phyloP scores from a whole-genome alignment of 2,797 vertebrate species.

The Bovichtus variegatus region DNA sequence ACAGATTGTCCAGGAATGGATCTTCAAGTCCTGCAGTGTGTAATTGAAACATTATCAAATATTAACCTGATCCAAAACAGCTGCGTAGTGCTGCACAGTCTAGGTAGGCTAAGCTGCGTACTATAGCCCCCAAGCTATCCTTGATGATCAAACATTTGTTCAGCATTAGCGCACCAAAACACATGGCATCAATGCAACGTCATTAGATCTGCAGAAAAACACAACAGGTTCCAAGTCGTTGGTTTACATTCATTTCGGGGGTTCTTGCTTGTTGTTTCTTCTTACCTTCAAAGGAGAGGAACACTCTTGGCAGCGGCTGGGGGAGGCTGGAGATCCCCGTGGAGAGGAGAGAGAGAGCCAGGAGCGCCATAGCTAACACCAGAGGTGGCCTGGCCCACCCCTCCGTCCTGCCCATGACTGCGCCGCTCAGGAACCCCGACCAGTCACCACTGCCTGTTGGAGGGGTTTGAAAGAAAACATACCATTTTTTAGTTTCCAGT shows the following conservation, averaged over 20 bases:
- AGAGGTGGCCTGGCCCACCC: slow-evolving; percentile 70
- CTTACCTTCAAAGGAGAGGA: slow-evolving; percentile 87
- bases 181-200: slow-evolving; percentile 21
- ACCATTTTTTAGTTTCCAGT: too few relatives aligned
- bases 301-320: slow-evolving; percentile 83
- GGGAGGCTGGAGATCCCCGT: slow-evolving; percentile 65
- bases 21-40: not conserved
- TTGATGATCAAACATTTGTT: slow-evolving; percentile 45
- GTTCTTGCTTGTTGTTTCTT: slow-evolving; percentile 23
- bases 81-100: not conserved
- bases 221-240: slow-evolving; percentile 12
- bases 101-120: not conserved
- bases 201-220: slow-evolving; percentile 16
- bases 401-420: slow-evolving; percentile 78
- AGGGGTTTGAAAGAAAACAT: slow-evolving; percentile 9
- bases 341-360: slow-evolving; percentile 70
- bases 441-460: slow-evolving; percentile 56
- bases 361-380: slow-evolving; percentile 54
- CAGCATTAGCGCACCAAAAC: slow-evolving; percentile 29
- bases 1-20: not conserved
- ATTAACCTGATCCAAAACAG: not conserved
- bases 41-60: not conserved
- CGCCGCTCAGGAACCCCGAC: slow-evolving; percentile 48
- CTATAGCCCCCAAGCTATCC: not conserved
- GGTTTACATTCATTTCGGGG: slow-evolving; percentile 1